Evolutionary conservation across 2,113 vertebrate species (phyloP).

Genomic region (Otocyon megalotis): DNA sequence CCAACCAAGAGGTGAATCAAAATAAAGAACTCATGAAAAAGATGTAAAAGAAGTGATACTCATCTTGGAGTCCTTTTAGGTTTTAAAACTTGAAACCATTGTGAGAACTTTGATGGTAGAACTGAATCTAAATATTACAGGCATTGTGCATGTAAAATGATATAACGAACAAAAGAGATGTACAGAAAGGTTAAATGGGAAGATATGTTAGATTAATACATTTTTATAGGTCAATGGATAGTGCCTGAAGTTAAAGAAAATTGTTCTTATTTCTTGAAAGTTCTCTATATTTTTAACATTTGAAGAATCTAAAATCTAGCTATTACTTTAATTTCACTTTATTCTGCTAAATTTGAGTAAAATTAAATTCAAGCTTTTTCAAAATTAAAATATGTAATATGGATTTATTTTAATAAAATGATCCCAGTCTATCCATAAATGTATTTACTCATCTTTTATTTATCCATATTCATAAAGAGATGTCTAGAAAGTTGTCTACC

Average conservation of each 20-base stretch:
- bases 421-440: background rate
- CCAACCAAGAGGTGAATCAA: background rate
- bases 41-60: background rate
- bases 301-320: background rate
- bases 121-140: background rate
- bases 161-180: background rate
- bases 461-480: background rate
- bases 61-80: background rate
- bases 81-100: slow-evolving; percentile 15
- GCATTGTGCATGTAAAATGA: background rate
- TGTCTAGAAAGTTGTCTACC: background rate
- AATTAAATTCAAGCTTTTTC: background rate
- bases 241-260: background rate
- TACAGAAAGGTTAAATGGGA: background rate
- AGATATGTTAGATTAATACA: background rate
- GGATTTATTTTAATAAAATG: background rate
- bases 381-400: background rate
- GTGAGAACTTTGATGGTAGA: background rate
- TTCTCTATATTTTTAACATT: background rate
- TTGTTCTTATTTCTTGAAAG: background rate
- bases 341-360: background rate
- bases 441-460: background rate
- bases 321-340: background rate
- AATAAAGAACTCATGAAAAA: slow-evolving; percentile 11
- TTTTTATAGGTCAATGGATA: background rate